Base-by-base conservation (phyloP, 2,888 invertebrate genomes). In the Leuctra nigra region DNA sequence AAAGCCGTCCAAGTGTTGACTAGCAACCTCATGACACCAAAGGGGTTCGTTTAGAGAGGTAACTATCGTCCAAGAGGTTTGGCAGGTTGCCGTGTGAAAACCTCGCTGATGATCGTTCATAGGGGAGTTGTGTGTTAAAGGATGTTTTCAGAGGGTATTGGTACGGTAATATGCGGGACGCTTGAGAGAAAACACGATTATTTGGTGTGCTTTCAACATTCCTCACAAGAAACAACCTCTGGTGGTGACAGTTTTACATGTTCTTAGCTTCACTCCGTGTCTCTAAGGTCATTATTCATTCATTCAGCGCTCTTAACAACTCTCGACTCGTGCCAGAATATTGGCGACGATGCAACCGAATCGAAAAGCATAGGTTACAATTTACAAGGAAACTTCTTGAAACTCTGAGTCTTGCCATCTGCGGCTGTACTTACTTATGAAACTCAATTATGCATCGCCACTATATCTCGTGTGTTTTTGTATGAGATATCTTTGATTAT, bases 231-330 rank as follows among this genome's bases (percentile, higher is more conserved):
- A 29, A 22, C 44, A 20, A 22, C 44, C 44, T 18, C 44, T 44
- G 44, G 22, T 11, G 44, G n/a, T 44, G 44, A 44, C 44, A 44
- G 22, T 44, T 44, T 44, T 44, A 20, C 4, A 44, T 13, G 3
- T 44, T 41, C 20, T 41, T 18, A 41, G 16, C 41, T 41, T n/a
- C 16, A 3, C 18, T 11, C 18, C 4, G 13, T 23, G 44, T 20
- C 44, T 16, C 23, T 23, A 22, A 44, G 44, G 44, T 23, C 22
- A 44, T 44, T 44, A 44, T 44, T 44, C 44, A 44, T 44, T 44
- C 23, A 23, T 44, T 20, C 44, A 2, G 20, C 23, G n/a, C 41
- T 20, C 18, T 41, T 29, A 29, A 29, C 29, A 29, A 29, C 29
- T 11, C 7, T 11, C 29, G 7, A 29, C 29, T 29, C 29, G 11